Percentiles rank a stretch among this genome's conserved stretches.
phyloP scores from a whole-genome alignment of 2,797 vertebrate genomes.

The Sebastes ruberrimus region DNA sequence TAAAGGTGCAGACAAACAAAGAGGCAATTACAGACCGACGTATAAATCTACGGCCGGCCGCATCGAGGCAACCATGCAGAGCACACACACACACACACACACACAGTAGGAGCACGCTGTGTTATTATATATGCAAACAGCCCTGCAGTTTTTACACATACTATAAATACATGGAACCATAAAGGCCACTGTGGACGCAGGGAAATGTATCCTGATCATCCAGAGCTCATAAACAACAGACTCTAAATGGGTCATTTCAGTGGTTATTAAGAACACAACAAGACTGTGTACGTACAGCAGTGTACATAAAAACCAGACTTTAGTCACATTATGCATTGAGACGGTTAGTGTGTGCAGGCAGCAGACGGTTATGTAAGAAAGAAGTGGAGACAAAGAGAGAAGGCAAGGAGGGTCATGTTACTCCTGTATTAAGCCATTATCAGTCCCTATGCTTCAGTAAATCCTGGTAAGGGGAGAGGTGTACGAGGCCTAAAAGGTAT shows the following conservation, averaged over 20 bases:
- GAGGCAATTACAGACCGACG: constrained; percentile 46
- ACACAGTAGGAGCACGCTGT: constrained; percentile 20
- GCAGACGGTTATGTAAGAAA: constrained; percentile 35
- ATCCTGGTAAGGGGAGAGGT: constrained; percentile 46
- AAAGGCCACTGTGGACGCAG: constrained; percentile 28
- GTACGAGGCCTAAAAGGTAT: constrained; percentile 43
- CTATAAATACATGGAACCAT: constrained; percentile 60
- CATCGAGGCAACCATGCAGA: constrained; percentile 20
- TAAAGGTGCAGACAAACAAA: constrained; percentile 64
- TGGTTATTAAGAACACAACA: constrained; percentile 18
- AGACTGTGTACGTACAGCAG: neutral
- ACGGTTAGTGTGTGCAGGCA: neutral
- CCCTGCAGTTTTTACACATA: constrained; percentile 48
- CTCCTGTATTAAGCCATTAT: constrained; percentile 53
- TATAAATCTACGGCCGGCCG: constrained; percentile 53
- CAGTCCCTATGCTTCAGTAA: constrained; percentile 36
- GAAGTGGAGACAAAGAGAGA: constrained; percentile 29
- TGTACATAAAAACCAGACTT: constrained; percentile 6
- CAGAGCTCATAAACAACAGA: constrained; percentile 34
- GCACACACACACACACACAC: constrained; percentile 32
- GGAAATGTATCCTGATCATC: constrained; percentile 19
- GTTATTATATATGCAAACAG: constrained; percentile 67
- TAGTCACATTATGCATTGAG: neutral
- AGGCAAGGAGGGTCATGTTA: constrained; percentile 30
- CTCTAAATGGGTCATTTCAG: constrained; percentile 24